phyloP scores from a whole-genome alignment of 2,888 invertebrate species.

The Resseliella maxima region DNA sequence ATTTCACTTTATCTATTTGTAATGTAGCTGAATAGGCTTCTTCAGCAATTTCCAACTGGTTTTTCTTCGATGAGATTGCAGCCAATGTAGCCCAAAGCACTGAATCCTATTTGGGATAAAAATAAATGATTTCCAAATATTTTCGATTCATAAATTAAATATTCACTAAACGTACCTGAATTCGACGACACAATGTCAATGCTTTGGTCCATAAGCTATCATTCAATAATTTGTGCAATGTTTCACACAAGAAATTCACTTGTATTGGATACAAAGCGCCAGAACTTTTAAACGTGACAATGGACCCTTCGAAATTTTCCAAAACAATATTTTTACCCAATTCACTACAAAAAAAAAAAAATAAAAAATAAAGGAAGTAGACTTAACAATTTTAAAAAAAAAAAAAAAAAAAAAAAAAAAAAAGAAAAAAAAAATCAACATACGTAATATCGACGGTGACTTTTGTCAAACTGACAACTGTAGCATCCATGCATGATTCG shows the following conservation, averaged over 20 bases:
- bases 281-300: constrained; percentile 86
- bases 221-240: constrained; percentile 77
- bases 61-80: constrained; percentile 87
- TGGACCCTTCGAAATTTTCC: constrained; percentile 83
- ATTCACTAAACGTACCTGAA: constrained; percentile 60
- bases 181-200: constrained; percentile 76
- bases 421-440: constrained; percentile 57
- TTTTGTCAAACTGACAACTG: constrained; percentile 74
- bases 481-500: constrained; percentile 78
- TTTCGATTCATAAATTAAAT: no score
- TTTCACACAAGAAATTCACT: constrained; percentile 66
- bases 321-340: constrained; percentile 88
- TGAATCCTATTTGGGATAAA: constrained; percentile 67
- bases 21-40: constrained; percentile 94
- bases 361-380: no score
- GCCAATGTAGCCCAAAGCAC: constrained; percentile 96
- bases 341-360: constrained; percentile 71
- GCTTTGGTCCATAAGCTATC: constrained; percentile 87
- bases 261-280: constrained; percentile 79
- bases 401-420: background rate
- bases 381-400: background rate
- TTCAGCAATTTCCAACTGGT: constrained; percentile 90
- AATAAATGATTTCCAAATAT: no score
- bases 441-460: constrained; percentile 69
- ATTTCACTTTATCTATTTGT: constrained; percentile 87